Evolutionary conservation across 2,797 vertebrate genomes (phyloP), one percentile per base, ranked within the genome.

Genomic region (Otus scops): DNA sequence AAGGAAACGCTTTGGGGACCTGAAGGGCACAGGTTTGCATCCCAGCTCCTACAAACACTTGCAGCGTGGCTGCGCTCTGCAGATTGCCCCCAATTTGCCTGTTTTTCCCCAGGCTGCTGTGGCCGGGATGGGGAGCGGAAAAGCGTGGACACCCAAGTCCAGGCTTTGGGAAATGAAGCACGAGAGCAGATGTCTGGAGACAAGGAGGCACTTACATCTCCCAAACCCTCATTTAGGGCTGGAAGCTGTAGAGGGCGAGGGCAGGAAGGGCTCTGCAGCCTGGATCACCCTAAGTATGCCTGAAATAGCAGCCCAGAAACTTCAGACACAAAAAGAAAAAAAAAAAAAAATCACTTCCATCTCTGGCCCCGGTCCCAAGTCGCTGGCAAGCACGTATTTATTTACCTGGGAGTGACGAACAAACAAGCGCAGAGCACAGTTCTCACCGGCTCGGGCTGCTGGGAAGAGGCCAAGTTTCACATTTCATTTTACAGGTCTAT

Each of bases 341-440:
- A 21, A 22, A 30, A 59, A 54, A 86, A 77, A 69, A 74, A 75
- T 93, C 76, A 76, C 56, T 95, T 96, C 92, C 89, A 76, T 32
- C 69, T 75, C 94, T 97, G 97, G 97, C 92, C 1, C 20, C 3
- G 1, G 50, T 68, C 95, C 97, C 50, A 4, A 89, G 69, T 20
- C 6, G 6, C 92, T 88, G 94, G 80, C 56, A 76, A 89, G 86
- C 43, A 27, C 3, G 6, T 94, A 50, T 90, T 97, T 95, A 92
- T 96, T 95, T 97, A 96, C 96, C 96, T 93, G 96, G 95, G 95
- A 96, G 95, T 92, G 95, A 94, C 91, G 88, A 95, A 63, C 92
- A 85, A 92, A 89, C 91, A 94, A 43, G 65, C 19, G 7, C 92
- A 34, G 83, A 96, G 96, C 78, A 64, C 74, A 48, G 85, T 81